Conservation (phyloP, 92 coral and sea anemone species). For the Nematostella vectensis region DNA sequence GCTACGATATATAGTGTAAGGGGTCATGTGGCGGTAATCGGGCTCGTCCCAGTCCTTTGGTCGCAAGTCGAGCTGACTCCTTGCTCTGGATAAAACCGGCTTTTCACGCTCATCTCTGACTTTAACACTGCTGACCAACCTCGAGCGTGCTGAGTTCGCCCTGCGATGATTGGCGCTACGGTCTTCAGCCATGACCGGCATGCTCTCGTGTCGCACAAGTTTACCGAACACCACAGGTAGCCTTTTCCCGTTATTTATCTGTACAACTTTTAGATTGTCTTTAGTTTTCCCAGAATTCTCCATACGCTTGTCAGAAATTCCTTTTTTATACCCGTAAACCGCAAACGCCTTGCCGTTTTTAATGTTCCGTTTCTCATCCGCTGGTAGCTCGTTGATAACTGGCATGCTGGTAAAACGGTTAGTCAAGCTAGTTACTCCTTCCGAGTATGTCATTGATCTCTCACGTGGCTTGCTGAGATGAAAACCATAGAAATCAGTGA, state of each 20-base stretch:
- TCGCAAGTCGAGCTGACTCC: conserved; percentile 38
- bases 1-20: conserved; percentile 35
- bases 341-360: conserved; percentile 24
- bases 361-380: conserved; percentile 8
- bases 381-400: conserved; percentile 54
- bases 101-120: conserved; percentile 1
- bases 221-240: conserved; percentile 27
- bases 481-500: not conserved
- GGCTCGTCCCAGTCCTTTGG: conserved; percentile 11
- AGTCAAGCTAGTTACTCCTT: conserved; percentile 11
- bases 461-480: conserved; percentile 12
- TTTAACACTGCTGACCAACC: conserved; percentile 9
- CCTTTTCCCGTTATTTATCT: too few species aligned
- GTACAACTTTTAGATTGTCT: too few species aligned
- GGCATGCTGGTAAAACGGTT: conserved; percentile 61
- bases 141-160: not conserved
- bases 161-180: not conserved
- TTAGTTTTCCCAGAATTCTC: too few species aligned
- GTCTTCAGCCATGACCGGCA: conserved; percentile 36
- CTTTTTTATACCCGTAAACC: conserved; percentile 11
- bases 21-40: conserved; percentile 7
- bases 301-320: not conserved
- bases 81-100: conserved; percentile 4
- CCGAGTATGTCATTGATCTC: conserved; percentile 29
- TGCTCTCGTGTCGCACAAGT: conserved; percentile 40